Base-by-base conservation (phyloP, 2,888 invertebrate species). In the Ochropleura plecta region DNA sequence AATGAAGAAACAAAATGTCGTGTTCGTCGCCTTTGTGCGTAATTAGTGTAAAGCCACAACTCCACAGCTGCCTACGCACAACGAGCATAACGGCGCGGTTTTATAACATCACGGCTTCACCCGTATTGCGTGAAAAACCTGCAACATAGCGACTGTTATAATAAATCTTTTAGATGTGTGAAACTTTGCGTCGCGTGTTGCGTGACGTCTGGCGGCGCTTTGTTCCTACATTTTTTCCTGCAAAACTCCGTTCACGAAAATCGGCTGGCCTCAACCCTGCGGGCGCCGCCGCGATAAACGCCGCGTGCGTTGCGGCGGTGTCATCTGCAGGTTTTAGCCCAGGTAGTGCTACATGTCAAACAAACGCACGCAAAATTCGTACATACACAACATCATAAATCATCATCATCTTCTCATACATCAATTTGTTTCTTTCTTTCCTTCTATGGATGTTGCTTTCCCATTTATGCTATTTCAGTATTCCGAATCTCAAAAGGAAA, bases 1-100 rank as follows among this genome's bases (percentile, higher is more conserved):
- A 60, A 78, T 70, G 72, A 49, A 82, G 69, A 83, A 81, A 70
- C 48, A 70, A 42, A 67, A 77, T 42, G 16, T 59, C 48, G 16
- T 42, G 10, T 67, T 57, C 65, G 57, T 69, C 51, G 55, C 49
- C 60, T 59, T n/a, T 66, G 65, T 66, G 51, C 69, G 65, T 78
- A 73, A 81, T 81, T 82, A 78, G 68, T 72, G 79, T 73, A 55
- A 55, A 68, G 63, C 73, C 79, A 67, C 73, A 69, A 65, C 70
- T 71, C 60, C 59, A 20, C 83, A 78, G 16, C 57, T 46, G 53
- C 42, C 72, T 51, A 73, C 70, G 63, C 67, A 64, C 67, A 60
- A 40, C 53, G 16, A 16, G 62, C 62, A 63, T 59, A 70, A 44
- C 44, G 8, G 14, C 20, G 59, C 5, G 55, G 81, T 81, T 81